Base-by-base conservation (phyloP, 1,140 invertebrate species). In the Stegodyphus dumicola region DNA sequence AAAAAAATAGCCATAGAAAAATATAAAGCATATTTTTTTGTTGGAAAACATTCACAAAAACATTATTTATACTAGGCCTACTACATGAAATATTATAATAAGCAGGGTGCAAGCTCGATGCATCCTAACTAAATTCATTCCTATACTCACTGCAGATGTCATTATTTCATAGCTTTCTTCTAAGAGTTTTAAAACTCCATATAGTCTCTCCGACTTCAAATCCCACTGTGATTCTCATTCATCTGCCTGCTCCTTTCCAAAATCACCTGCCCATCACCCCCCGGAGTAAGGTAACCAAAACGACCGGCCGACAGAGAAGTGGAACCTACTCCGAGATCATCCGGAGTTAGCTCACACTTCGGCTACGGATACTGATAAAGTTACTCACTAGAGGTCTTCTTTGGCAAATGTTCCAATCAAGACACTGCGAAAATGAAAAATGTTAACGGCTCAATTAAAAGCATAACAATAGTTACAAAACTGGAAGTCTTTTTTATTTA, bases 81-180 rank as follows among this genome's bases (percentile, higher is more conserved):
- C 81, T 85, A 51, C 33, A 73, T 69, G 49, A 48, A 18, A 67
- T 17, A 33, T 67, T 67, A 67, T n/a, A 17, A 67, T 15, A 67
- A 15, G n/a, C 9, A 67, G 10, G 10, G 7, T n/a, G 65, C 7
- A 67, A n/a, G 65, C 65, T 17, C 17, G 33, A 9, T 18, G n/a
- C 65, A 13, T 17, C 7, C 1, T 15, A 67, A 7, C n/a, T 60
- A 60, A 60, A 10, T 60, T 60, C 5, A 60, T 67, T 54, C 67
- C 51, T 60, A 48, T 86, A 86, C 84, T 86, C 67, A 86, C 84
- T 86, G 76, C 84, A 86, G 84, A 86, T 86, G 84, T 86, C 84
- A 86, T 86, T 86, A 86, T 86, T 86, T 86, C 84, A 86, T 86
- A 77, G 84, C 76, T 77, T 86, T 77, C 56, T 86, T 54, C 48